These are phyloP conservation scores for Ormyrus pomaceus DNA, from an alignment of 2,888 invertebrate genomes.

Conservation along the genomic window DNA sequence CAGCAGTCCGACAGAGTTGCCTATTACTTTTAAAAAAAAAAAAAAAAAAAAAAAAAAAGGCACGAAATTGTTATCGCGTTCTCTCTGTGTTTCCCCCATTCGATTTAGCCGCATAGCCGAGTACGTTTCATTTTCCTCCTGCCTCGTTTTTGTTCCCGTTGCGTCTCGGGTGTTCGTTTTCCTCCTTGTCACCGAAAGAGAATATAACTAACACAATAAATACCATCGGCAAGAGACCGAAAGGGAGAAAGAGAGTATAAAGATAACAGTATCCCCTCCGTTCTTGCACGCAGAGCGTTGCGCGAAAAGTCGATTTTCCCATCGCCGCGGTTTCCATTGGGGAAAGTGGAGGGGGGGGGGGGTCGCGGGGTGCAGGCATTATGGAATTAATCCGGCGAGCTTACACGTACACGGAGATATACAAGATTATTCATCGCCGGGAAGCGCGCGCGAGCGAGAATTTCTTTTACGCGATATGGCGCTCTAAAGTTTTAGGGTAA, in stretches of 20 bases:
- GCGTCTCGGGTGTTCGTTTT: background rate
- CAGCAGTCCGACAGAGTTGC: too few relatives aligned
- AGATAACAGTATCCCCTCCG: conserved; percentile 23
- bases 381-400: conserved; percentile 34
- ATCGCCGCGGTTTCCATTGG: background rate
- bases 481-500: conserved; percentile 1
- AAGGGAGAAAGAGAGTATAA: background rate
- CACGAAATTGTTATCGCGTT: conserved; percentile 5
- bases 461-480: background rate
- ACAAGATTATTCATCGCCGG: conserved; percentile 24
- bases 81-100: conserved; percentile 3
- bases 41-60: too few relatives aligned
- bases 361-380: background rate
- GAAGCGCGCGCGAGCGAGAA: background rate
- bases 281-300: background rate
- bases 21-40: too few relatives aligned
- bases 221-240: background rate
- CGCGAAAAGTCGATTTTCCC: conserved; percentile 10
- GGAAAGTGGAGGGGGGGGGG: background rate
- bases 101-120: conserved; percentile 10
- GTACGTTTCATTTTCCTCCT: background rate
- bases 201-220: conserved; percentile 27
- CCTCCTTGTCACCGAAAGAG: background rate
- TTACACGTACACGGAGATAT: background rate
- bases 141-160: background rate